Conservation (phyloP, 2,888 invertebrate species). For the Sarcophaga variegata region DNA sequence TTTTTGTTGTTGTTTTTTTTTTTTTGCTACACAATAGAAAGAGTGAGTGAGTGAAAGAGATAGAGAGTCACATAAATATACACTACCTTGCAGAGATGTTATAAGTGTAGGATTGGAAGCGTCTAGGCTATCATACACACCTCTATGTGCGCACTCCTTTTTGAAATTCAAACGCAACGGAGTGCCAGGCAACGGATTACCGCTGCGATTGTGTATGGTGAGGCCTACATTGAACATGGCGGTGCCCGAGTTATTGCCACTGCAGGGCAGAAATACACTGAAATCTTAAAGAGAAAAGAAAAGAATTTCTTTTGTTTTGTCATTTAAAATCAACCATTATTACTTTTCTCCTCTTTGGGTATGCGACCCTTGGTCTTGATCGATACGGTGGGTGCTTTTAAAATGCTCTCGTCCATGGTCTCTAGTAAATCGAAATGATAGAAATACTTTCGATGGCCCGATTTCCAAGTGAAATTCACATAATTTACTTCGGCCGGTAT, state of each 20-base stretch:
- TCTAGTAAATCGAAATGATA: conserved; percentile 94
- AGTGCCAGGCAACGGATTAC: conserved; percentile 91
- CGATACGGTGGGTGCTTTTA: conserved; percentile 93
- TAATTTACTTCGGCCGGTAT: conserved; percentile 96
- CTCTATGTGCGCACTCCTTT: conserved; percentile 97
- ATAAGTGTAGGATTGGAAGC: conserved; percentile 81
- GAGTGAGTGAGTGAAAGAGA: neutral
- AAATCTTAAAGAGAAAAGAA: conserved; percentile 84
- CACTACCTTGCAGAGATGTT: conserved; percentile 82
- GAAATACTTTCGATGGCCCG: conserved; percentile 90
- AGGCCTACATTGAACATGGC: conserved; percentile 94
- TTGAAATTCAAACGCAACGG: conserved; percentile 92
- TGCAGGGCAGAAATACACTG: conserved; percentile 93
- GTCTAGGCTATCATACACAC: conserved; percentile 86
- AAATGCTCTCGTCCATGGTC: conserved; percentile 91
- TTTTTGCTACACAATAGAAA: conserved; percentile 56
- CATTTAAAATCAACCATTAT: conserved; percentile 63
- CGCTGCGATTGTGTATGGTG: conserved; percentile 90
- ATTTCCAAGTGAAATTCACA: conserved; percentile 96
- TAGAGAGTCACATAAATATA: conserved; percentile 74
- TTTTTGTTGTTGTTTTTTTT: conserved; percentile 23
- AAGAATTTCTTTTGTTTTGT: neutral
- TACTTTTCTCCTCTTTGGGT: conserved; percentile 93
- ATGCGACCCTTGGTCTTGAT: conserved; percentile 93
- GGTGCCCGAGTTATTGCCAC: conserved; percentile 91